phyloP scores from a whole-genome alignment of 53 echinoderm and acorn worm genomes.

The Paelopatides confundens region DNA sequence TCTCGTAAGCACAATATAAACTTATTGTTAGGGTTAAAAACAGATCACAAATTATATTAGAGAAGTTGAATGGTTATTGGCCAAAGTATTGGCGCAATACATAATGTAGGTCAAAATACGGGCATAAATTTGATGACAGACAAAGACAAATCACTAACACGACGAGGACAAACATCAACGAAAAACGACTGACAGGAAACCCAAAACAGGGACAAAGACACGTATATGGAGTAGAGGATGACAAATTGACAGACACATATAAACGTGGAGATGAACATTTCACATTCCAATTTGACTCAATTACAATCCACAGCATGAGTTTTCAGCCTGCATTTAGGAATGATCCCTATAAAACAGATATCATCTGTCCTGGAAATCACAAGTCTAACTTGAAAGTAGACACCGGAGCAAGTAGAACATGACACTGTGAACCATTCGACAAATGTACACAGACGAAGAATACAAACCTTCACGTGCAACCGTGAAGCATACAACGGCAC shows the following conservation, averaged over 20 bases:
- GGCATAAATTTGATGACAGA: too few species aligned
- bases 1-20: too few species aligned
- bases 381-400: conserved; percentile 63
- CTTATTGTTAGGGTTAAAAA: too few species aligned
- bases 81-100: too few species aligned
- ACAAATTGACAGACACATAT: not conserved
- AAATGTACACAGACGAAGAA: conserved; percentile 52
- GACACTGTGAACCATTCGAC: conserved; percentile 50
- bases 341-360: conserved; percentile 55
- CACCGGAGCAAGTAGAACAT: conserved; percentile 67
- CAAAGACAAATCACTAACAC: too few species aligned
- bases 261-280: not conserved
- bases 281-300: not conserved
- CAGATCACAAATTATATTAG: too few species aligned
- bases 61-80: too few species aligned
- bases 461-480: conserved; percentile 44
- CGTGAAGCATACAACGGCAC: conserved; percentile 58
- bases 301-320: not conserved
- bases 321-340: not conserved
- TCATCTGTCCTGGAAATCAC: conserved; percentile 63
- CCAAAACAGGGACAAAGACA: too few species aligned
- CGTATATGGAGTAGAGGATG: too few species aligned
- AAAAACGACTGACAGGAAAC: too few species aligned
- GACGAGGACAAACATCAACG: too few species aligned
- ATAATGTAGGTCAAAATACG: too few species aligned